A percentile compares a stretch with the other conserved stretches of the same genome.
These are phyloP conservation scores for Notothenia rossii DNA, from an alignment of 2,113 vertebrate species.

Conservation along the genomic window DNA sequence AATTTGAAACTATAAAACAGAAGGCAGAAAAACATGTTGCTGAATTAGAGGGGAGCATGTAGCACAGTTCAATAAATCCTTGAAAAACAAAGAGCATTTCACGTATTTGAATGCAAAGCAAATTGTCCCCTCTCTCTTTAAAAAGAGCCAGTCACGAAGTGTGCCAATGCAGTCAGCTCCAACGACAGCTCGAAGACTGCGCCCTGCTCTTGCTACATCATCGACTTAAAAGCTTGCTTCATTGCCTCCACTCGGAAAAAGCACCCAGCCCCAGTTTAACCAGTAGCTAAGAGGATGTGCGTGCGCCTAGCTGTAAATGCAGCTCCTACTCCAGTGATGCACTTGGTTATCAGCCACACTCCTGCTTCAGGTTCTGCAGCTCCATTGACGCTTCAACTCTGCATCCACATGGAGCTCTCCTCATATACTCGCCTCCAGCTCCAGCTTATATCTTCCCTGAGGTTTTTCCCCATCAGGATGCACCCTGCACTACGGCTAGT, in stretches of 20 bases:
- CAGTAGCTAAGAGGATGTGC: not conserved
- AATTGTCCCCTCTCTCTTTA: not conserved
- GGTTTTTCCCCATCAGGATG: not conserved
- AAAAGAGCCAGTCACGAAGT: constrained; percentile 8
- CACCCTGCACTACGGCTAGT: not conserved
- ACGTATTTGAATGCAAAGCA: not conserved
- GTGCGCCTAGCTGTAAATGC: not conserved
- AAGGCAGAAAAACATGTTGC: not conserved
- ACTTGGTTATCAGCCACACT: not conserved
- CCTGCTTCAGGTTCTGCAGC: not conserved
- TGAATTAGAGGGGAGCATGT: not conserved
- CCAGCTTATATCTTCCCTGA: not conserved
- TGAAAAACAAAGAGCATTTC: not conserved
- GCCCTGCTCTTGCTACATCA: not conserved
- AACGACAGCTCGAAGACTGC: constrained; percentile 1
- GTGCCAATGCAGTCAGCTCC: constrained; percentile 6
- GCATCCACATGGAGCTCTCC: not conserved
- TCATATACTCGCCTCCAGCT: not conserved
- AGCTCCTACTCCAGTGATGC: not conserved
- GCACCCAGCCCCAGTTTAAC: constrained; percentile 21
- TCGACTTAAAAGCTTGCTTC: constrained; percentile 18
- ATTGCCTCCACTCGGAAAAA: not conserved
- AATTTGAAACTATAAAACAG: constrained; percentile 15
- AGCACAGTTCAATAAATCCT: not conserved
- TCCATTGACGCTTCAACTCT: not conserved